These are phyloP conservation scores for Pseudomugil gertrudae DNA, from an alignment of 2,797 vertebrate species.

Conservation along the genomic window DNA sequence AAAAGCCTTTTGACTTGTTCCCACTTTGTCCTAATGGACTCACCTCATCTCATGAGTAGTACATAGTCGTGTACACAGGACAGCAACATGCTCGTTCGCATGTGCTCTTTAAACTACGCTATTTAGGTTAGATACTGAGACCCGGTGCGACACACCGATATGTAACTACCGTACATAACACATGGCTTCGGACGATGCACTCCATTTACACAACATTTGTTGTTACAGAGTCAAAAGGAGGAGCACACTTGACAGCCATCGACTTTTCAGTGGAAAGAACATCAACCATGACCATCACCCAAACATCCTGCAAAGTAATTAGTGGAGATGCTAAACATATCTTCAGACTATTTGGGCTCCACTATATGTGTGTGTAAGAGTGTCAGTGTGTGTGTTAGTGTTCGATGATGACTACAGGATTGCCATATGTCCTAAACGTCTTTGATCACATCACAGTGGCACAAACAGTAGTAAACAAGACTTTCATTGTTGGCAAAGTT, in stretches of 20 bases:
- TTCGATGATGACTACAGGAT: slow-evolving; percentile 52
- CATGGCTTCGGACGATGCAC: slow-evolving; percentile 63
- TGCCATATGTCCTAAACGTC: slow-evolving; percentile 43
- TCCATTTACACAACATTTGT: slow-evolving; percentile 57
- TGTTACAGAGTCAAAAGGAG: slow-evolving; percentile 56
- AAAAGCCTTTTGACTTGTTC: slow-evolving; percentile 61
- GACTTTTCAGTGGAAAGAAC: slow-evolving; percentile 59
- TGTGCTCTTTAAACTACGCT: slow-evolving; percentile 62
- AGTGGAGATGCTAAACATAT: slow-evolving; percentile 70
- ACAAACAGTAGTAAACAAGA: slow-evolving; percentile 63
- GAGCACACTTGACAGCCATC: slow-evolving; percentile 64
- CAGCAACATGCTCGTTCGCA: slow-evolving; percentile 48
- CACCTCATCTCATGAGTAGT: slow-evolving; percentile 52
- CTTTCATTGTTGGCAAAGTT: slow-evolving; percentile 56
- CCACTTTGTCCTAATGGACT: slow-evolving; percentile 27
- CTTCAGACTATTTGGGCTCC: slow-evolving; percentile 65
- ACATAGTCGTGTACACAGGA: slow-evolving; percentile 49
- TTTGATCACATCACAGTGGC: slow-evolving; percentile 51
- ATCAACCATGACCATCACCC: slow-evolving; percentile 51
- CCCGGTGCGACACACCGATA: slow-evolving; percentile 52
- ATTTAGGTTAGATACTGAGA: slow-evolving; percentile 67
- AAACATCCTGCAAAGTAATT: slow-evolving; percentile 72
- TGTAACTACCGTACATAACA: slow-evolving; percentile 70
- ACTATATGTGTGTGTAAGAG: slow-evolving; percentile 37
- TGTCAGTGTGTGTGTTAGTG: slow-evolving; percentile 39